Base-by-base conservation (phyloP, 2,113 vertebrate genomes). In the Dipodomys merriami region DNA sequence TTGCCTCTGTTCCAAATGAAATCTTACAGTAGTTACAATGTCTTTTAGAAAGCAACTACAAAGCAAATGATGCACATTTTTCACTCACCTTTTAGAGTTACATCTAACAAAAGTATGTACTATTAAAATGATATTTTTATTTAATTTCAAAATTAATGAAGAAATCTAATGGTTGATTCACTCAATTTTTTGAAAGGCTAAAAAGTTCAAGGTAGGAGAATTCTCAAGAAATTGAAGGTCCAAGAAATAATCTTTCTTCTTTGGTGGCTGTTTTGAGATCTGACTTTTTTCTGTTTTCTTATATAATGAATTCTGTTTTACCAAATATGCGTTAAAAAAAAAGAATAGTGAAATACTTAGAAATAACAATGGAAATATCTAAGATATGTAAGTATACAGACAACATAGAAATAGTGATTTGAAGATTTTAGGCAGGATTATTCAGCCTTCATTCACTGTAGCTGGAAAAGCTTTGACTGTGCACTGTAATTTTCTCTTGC, bases 331-430 rank as follows among this genome's bases (percentile, higher is more conserved):
- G 86, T 91, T 27, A 64, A 64, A 49, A 53, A 0, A 11, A 78
- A 72, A 33, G 65, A 77, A 29, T 25, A 72, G 23, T 5, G 15
- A 71, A 72, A 62, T 27, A 35, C 62, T 8, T 22, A 46, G 57
- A 30, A 88, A 73, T 39, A 33, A 95, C 77, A 85, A 80, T 13
- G 29, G n/a, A 18, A 80, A 16, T 77, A 78, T 27, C 46, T 19
- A 13, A 67, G 15, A 78, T 76, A 33, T 18, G 39, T 0, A 16
- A 72, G 27, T 65, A 33, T 94, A 20, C 8, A 64, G 53, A 57
- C 39, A 64, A 25, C 76, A 80, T 78, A 90, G 84, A 74, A n/a
- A 46, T 9, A 13, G 10, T 62, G 60, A 76, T 86, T 82, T 93
- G 46, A 83, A 79, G 86, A 78, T 67, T 69, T 74, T 29, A 72